phyloP scores from a whole-genome alignment of 2,888 invertebrate species.

The Odiellus spinosus region DNA sequence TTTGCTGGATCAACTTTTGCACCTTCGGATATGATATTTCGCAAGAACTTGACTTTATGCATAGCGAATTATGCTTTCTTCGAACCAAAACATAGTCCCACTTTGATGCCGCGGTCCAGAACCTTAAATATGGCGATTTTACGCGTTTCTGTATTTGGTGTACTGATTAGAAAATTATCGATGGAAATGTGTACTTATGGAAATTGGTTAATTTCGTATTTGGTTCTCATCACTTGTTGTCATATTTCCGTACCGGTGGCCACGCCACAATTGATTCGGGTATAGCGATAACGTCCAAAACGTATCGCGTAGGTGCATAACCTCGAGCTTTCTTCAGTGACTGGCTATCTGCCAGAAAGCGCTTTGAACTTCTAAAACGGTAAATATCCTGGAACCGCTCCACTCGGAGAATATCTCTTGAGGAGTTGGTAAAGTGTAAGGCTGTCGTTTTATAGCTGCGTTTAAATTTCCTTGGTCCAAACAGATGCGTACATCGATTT shows the following conservation, averaged over 20 bases:
- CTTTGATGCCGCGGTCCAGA: not conserved
- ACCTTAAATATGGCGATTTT: constrained; percentile 2
- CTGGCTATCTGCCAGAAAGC: constrained; percentile 28
- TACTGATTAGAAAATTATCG: constrained; percentile 1
- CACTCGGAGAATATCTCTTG: constrained; percentile 24
- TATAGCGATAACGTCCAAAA: constrained; percentile 25
- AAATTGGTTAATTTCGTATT: not conserved
- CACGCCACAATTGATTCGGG: constrained; percentile 25
- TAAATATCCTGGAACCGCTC: constrained; percentile 20
- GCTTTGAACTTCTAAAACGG: constrained; percentile 22
- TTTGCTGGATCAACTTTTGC: constrained; percentile 4
- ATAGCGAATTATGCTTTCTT: constrained; percentile 3
- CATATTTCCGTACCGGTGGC: constrained; percentile 26
- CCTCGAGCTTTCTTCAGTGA: constrained; percentile 24
- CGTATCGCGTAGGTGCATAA: constrained; percentile 26
- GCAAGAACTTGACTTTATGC: constrained; percentile 2
- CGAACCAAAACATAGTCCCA: constrained; percentile 1
- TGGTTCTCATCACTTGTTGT: constrained; percentile 18
- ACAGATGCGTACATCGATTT: constrained; percentile 23
- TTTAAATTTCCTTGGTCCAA: constrained; percentile 26
- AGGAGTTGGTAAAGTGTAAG: constrained; percentile 23
- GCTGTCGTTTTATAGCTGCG: constrained; percentile 20
- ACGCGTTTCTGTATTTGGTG: not conserved
- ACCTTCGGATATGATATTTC: constrained; percentile 1
- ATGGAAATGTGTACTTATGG: constrained; percentile 1